phyloP scores from a whole-genome alignment of 1,140 invertebrate genomes.

The Zeugodacus cucurbitae region DNA sequence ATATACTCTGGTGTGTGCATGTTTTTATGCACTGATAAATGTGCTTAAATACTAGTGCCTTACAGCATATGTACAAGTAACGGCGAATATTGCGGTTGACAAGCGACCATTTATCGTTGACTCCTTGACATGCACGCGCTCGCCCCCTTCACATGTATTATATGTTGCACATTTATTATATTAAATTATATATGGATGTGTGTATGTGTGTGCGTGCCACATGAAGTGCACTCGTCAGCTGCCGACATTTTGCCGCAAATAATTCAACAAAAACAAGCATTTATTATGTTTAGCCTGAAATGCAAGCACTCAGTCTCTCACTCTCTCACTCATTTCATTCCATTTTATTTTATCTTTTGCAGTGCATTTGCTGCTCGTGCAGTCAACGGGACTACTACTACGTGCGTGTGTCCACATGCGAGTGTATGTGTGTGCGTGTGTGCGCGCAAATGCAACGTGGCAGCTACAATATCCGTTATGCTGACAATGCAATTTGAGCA shows the following conservation, averaged over 20 bases:
- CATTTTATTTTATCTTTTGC: background rate
- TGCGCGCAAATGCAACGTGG: background rate
- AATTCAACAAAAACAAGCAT: background rate
- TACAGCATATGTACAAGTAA: background rate
- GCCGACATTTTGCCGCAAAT: background rate
- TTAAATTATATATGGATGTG: background rate
- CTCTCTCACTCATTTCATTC: background rate
- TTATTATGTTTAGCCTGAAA: conserved; percentile 2
- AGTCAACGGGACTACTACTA: background rate
- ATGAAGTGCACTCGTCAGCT: conserved; percentile 10
- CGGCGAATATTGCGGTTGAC: background rate
- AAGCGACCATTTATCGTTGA: conserved; percentile 34
- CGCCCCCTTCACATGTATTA: background rate
- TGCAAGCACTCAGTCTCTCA: background rate
- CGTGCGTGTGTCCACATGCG: background rate
- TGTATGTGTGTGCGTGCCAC: background rate
- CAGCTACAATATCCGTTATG: background rate
- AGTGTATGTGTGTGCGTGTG: background rate
- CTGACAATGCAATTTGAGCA: background rate
- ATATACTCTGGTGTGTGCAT: background rate
- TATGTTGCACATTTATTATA: background rate
- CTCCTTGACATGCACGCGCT: background rate
- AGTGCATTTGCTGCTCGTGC: background rate
- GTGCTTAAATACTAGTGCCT: background rate
- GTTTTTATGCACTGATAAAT: background rate